Conservation (phyloP, 2,797 vertebrate species). For the Poeciliopsis infans region DNA sequence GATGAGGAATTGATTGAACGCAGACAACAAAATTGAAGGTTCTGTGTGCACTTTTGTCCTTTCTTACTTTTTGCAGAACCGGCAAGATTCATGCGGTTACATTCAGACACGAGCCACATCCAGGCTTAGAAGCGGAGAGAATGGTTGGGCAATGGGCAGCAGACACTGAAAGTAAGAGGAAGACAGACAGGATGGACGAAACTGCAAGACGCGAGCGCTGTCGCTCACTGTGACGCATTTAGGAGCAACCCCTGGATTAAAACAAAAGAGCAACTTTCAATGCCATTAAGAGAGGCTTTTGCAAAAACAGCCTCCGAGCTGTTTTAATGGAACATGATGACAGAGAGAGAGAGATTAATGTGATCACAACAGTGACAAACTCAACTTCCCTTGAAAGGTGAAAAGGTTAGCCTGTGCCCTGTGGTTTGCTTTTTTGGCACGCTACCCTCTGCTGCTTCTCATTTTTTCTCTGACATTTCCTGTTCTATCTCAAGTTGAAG, state of each 20-base stretch:
- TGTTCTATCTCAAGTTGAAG: conserved; percentile 56
- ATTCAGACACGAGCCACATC: neutral
- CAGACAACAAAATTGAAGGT: neutral
- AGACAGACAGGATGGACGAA: conserved; percentile 1
- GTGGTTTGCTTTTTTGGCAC: conserved; percentile 72
- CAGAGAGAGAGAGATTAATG: conserved; percentile 12
- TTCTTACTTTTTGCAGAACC: neutral
- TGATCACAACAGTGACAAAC: conserved; percentile 27
- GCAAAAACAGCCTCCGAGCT: neutral
- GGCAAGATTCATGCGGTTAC: neutral
- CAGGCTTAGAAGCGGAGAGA: neutral
- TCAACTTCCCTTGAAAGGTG: conserved; percentile 72
- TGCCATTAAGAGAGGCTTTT: neutral
- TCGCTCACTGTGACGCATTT: neutral
- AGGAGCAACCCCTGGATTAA: neutral
- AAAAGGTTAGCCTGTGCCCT: conserved; percentile 80
- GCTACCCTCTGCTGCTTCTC: conserved; percentile 71
- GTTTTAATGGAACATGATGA: conserved; percentile 10
- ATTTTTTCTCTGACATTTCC: conserved; percentile 76
- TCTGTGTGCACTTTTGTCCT: neutral
- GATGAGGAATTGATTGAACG: neutral
- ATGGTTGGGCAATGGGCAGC: conserved; percentile 3
- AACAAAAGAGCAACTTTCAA: neutral
- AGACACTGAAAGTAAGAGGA: conserved; percentile 11
- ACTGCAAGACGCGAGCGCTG: neutral